Evolutionary conservation across 2,888 invertebrate genomes (phyloP), one percentile per base, ranked within the genome.

Genomic region (Parnassius glacialis): DNA sequence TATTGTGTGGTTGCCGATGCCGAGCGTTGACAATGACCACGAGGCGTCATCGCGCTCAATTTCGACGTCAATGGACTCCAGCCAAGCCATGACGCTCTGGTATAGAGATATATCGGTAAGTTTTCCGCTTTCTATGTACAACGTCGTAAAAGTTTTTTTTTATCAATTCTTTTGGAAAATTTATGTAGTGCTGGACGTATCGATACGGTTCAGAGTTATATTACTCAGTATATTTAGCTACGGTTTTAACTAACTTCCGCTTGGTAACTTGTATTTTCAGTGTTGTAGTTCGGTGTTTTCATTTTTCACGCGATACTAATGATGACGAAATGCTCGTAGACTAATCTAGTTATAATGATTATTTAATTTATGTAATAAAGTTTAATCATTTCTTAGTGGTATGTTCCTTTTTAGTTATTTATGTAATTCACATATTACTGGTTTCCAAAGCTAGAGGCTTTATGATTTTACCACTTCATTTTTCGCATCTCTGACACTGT

Each of bases 21-120:
- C 74, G 78, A 70, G 75, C 77, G 78, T 79, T 81, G 84, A 87
- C 85, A 84, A 86, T 87, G 86, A 83, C 81, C 87, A 83, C 73
- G 81, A 76, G 74, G 77, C 75, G 75, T 54, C 62, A 51, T 73
- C 74, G 78, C 78, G 74, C 71, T 69, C 83, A 76, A 76, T 75
- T 76, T 75, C 89, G 89, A 89, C 87, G 85, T 77, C 73, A 70
- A 78, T 90, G 91, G 90, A 88, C 76, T 71, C 70, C 75, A 67
- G 90, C 90, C 91, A 90, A 90, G 71, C 78, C 77, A 91, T 91
- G 91, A 91, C 91, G 80, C 86, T 91, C 71, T 91, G 91, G 91
- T 91, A 91, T 81, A 90, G 90, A 69, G 87, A 91, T 77, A 80
- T 90, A 84, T 76, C 90, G 91, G 91, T 91, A 81, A 91, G 90